A percentile compares a stretch with the other conserved stretches of the same genome.
phyloP scores from a whole-genome alignment of 2,888 invertebrate genomes.

The Aleiodes testaceus region DNA sequence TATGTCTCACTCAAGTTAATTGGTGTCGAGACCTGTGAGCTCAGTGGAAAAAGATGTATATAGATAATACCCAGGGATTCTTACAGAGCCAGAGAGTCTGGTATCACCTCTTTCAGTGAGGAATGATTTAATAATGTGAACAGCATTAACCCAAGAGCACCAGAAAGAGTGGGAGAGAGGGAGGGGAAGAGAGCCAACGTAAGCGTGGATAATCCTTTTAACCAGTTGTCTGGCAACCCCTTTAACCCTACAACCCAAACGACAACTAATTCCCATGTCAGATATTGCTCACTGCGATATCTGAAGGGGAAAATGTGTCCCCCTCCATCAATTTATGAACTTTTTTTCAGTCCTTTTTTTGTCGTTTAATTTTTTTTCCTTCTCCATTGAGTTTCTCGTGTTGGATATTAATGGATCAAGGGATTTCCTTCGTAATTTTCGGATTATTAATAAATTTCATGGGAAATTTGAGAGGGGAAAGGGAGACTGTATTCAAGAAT shows the following conservation, averaged over 20 bases:
- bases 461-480: not conserved
- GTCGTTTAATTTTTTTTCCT: no score
- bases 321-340: slow-evolving; percentile 3
- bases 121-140: slow-evolving; percentile 70
- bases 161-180: no score
- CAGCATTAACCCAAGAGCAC: slow-evolving; percentile 62
- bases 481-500: not conserved
- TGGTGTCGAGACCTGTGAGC: slow-evolving; percentile 46
- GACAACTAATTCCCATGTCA: slow-evolving; percentile 66
- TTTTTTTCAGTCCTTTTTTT: not conserved
- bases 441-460: not conserved
- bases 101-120: slow-evolving; percentile 51
- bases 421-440: not conserved
- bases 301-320: slow-evolving; percentile 2
- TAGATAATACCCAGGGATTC: slow-evolving; percentile 37
- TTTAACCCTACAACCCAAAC: slow-evolving; percentile 64
- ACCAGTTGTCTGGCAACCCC: slow-evolving; percentile 70
- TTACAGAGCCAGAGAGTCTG: slow-evolving; percentile 40
- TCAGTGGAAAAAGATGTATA: slow-evolving; percentile 25
- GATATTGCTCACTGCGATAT: slow-evolving; percentile 59
- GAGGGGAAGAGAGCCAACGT: slow-evolving; percentile 54
- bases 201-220: slow-evolving; percentile 70
- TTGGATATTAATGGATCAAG: slow-evolving; percentile 5
- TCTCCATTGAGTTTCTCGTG: no score
- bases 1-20: slow-evolving; percentile 51